A percentile compares a stretch with the other conserved stretches of the same genome.
Conservation (phyloP, 2,113 vertebrate genomes). For the Tringa solitaria region DNA sequence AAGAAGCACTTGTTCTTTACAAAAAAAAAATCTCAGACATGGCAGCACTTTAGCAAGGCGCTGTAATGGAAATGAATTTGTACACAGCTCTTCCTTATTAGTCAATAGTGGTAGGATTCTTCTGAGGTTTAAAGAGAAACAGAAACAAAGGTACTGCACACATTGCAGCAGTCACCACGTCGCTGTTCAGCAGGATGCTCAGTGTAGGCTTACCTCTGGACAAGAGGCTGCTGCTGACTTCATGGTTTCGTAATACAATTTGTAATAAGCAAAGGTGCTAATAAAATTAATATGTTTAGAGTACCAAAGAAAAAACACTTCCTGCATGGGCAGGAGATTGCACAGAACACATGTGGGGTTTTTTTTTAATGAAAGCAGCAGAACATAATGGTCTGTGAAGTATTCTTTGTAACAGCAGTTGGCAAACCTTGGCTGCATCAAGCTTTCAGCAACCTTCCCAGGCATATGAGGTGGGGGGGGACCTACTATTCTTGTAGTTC, state of each 20-base stretch:
- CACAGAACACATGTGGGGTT: not conserved
- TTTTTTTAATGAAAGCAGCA: not conserved
- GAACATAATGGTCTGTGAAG: not conserved
- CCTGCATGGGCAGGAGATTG: not conserved
- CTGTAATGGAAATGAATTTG: conserved; percentile 42
- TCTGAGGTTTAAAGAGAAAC: conserved; percentile 17
- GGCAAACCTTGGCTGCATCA: not conserved
- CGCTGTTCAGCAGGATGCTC: not conserved
- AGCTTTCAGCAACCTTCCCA: conserved; percentile 30
- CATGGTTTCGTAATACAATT: not conserved
- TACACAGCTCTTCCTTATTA: conserved; percentile 56
- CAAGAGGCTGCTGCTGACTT: conserved; percentile 7
- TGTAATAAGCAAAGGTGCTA: not conserved
- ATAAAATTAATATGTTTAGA: not conserved
- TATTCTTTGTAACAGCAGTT: conserved; percentile 21
- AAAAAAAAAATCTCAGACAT: conserved; percentile 48
- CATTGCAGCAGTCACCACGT: not conserved
- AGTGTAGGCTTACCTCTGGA: conserved; percentile 21
- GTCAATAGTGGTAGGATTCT: not conserved
- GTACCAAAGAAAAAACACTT: not conserved
- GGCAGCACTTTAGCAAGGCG: conserved; percentile 54
- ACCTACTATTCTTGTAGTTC: not conserved
- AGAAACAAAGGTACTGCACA: not conserved
- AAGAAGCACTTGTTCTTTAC: conserved; percentile 70
- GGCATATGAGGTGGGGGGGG: not conserved